A percentile compares a stretch with the other conserved stretches of the same genome.
Evolutionary conservation across 2,888 invertebrate genomes (phyloP).

Genomic region (Anoncus sp.): DNA sequence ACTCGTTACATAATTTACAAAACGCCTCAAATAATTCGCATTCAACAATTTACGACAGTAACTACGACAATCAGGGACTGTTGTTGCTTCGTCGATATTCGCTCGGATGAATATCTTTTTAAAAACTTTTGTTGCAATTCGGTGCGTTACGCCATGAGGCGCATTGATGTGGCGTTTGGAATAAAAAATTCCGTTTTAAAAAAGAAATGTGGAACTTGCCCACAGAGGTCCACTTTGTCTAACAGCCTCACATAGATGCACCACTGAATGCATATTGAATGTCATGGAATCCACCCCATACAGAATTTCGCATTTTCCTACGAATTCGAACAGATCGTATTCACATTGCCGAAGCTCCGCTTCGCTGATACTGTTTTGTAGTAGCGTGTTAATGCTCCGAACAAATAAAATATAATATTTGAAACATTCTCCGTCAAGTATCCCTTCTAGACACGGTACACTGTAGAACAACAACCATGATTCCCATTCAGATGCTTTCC

Average conservation of each 20-base stretch:
- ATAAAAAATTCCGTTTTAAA: conserved; percentile 51
- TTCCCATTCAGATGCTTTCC: conserved; percentile 50
- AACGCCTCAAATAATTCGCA: too few species aligned
- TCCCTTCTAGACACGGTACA: conserved; percentile 46
- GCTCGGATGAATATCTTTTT: conserved; percentile 7
- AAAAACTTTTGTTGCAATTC: conserved; percentile 41
- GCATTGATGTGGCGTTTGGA: too few species aligned
- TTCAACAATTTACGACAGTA: too few species aligned
- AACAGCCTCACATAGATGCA: conserved; percentile 44
- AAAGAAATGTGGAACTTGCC: conserved; percentile 50
- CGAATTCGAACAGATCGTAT: conserved; percentile 40
- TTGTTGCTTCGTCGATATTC: conserved; percentile 25
- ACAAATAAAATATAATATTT: conserved; percentile 45
- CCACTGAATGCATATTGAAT: conserved; percentile 50
- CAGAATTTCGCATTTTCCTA: conserved; percentile 49
- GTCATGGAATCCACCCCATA: conserved; percentile 45
- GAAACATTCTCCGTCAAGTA: conserved; percentile 37
- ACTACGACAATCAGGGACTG: conserved; percentile 25
- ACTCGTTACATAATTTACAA: too few species aligned
- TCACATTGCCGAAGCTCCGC: conserved; percentile 34
- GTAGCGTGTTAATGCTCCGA: conserved; percentile 17
- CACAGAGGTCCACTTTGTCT: conserved; percentile 50
- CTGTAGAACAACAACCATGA: conserved; percentile 48
- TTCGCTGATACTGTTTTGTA: conserved; percentile 32
- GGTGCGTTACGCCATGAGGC: conserved; percentile 34